Base-by-base conservation (phyloP, 2,888 invertebrate species). In the Bugulina stolonifera region DNA sequence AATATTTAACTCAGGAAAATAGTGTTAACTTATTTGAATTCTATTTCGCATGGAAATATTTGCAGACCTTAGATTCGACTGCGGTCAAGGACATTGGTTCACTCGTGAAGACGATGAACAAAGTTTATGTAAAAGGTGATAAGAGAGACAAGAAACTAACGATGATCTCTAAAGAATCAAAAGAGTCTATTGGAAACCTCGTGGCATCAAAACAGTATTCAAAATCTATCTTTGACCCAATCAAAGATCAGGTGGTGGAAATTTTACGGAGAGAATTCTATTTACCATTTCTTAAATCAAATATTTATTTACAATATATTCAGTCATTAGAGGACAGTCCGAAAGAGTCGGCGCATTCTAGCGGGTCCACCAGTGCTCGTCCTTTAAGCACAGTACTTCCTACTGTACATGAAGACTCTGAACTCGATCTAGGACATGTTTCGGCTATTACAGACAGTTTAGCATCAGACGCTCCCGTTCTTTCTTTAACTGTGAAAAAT, bases 231-330 rank as follows among this genome's bases (percentile, higher is more conserved):
- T 95, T 93, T 84, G 93, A 94, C 85, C 89, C 89, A 77, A 93
- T 92, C 85, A 92, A 93, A 82, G 87, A 88, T 73, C 90, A 92
- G 77, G 91, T 93, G 80, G 93, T 93, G 82, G 88, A 89, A 58
- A 89, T 91, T 74, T 93, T 96, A 83, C 91, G 91, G 76, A 90
- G 91, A 83, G 91, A 93, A 74, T 91, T 93, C 75, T 96, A 96
- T 87, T 92, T 92, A 73, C 91, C 93, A 85, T 97, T 97, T 86
- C 89, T 97, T 76, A 91, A 91, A 79, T 94, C 94, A 79, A 94
- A 95, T 80, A 89, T 92, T 85, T 96, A 95, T 88, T 90, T 95
- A 74, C 80, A 84, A 75, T 82, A 84, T 78, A 80, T 85, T 71
- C 76, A 76, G 55, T 43, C 27, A 70, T 14, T 70, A 27, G 70